Percentiles rank a stretch among this genome's conserved stretches.
These are phyloP conservation scores for Chroicocephalus ridibundus DNA, from an alignment of 2,113 vertebrate species.

Conservation along the genomic window DNA sequence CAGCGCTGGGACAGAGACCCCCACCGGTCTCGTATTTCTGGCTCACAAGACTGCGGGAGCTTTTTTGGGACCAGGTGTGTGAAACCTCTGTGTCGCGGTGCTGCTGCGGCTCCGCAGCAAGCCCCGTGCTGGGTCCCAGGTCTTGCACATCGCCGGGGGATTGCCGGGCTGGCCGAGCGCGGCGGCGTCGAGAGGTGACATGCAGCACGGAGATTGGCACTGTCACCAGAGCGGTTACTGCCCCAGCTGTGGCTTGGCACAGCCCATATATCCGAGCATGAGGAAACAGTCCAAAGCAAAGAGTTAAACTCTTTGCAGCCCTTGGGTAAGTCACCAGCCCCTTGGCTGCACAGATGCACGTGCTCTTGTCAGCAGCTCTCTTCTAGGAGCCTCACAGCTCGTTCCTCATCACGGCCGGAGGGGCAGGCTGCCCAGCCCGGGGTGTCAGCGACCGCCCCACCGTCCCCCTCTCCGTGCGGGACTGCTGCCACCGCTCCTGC, in stretches of 20 bases:
- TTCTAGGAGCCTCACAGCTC: neutral
- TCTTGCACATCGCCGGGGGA: neutral
- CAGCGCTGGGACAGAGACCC: neutral
- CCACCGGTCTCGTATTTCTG: fast-evolving
- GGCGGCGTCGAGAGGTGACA: fast-evolving
- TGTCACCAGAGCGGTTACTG: neutral
- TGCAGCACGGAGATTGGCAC: neutral
- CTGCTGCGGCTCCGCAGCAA: fast-evolving
- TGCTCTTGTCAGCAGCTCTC: neutral
- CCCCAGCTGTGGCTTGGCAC: neutral
- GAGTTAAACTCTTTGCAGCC: neutral
- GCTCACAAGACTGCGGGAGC: neutral
- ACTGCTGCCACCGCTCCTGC: neutral
- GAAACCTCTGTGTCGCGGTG: fast-evolving
- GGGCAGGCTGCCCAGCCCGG: neutral
- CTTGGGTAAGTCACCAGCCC: neutral
- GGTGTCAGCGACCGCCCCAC: neutral
- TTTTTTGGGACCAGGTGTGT: neutral
- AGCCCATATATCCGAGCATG: neutral
- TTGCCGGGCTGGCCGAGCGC: fast-evolving
- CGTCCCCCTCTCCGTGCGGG: fast-evolving
- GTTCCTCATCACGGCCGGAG: neutral
- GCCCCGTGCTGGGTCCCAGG: neutral
- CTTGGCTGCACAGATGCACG: neutral
- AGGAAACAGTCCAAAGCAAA: neutral